phyloP scores from a whole-genome alignment of 2,888 invertebrate species.

The Metalampra italica region DNA sequence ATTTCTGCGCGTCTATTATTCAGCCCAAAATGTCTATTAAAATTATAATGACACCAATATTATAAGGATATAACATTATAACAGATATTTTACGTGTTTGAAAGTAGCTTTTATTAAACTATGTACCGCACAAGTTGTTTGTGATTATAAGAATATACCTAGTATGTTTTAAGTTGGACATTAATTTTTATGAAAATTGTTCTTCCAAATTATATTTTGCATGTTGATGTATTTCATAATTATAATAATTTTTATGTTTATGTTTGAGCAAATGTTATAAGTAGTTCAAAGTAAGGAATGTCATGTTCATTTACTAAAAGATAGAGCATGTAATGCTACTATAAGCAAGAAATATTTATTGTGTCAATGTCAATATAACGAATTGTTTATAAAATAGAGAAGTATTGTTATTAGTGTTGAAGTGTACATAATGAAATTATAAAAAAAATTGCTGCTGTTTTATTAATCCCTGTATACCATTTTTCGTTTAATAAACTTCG shows the following conservation, averaged over 20 bases:
- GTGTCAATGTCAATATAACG: constrained; percentile 3
- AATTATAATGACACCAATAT: background rate
- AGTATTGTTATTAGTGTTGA: constrained; percentile 46
- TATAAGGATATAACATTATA: background rate
- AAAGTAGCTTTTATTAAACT: background rate
- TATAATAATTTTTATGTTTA: background rate
- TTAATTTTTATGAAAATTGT: constrained; percentile 1
- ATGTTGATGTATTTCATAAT: background rate
- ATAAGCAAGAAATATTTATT: constrained; percentile 6
- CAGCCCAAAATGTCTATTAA: background rate
- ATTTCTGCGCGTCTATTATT: background rate
- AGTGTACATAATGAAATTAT: constrained; percentile 56
- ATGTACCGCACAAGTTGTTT: background rate
- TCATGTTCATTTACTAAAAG: background rate
- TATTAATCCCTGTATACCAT: constrained; percentile 8
- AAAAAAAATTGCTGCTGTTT: constrained; percentile 2
- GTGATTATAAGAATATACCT: background rate
- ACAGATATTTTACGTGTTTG: background rate
- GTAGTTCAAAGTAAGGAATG: constrained; percentile 1
- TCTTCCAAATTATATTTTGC: constrained; percentile 8
- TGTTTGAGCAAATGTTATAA: constrained; percentile 6
- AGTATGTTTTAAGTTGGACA: background rate
- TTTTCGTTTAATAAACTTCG: background rate
- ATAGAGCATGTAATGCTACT: background rate
- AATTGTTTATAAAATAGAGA: background rate